Evolutionary conservation across 2,797 vertebrate genomes (phyloP).

Genomic region (Petrocephalus schoutedeni): DNA sequence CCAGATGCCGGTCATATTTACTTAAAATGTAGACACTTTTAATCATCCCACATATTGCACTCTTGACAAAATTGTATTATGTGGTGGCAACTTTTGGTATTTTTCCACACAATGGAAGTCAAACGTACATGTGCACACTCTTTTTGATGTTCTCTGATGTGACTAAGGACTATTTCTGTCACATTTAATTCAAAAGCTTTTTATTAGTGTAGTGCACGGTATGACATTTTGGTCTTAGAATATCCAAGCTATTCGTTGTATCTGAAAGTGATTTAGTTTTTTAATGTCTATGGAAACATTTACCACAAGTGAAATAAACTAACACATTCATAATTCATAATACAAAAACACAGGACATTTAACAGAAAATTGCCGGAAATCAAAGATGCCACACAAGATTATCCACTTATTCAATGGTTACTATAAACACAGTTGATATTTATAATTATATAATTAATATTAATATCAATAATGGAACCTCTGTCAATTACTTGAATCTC

Average conservation of each 20-base stretch:
- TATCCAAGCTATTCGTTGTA: conserved; percentile 3
- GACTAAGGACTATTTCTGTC: not conserved
- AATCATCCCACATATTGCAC: conserved; percentile 22
- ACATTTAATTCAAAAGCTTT: conserved; percentile 20
- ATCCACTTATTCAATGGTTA: not conserved
- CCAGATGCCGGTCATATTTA: not conserved
- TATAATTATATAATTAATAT: not conserved
- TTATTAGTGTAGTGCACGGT: conserved; percentile 24
- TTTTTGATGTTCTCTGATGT: not conserved
- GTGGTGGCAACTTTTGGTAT: not conserved
- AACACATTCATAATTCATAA: not conserved
- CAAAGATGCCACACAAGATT: not conserved
- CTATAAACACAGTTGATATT: not conserved
- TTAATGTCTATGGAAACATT: not conserved
- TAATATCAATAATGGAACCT: not conserved
- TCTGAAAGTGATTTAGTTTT: conserved; percentile 1
- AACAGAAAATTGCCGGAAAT: not conserved
- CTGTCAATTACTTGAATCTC: not conserved
- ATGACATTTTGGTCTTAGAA: not conserved
- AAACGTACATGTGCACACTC: not conserved
- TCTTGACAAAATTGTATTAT: conserved; percentile 8
- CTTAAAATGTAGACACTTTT: not conserved
- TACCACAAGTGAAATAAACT: not conserved
- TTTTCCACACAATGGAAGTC: conserved; percentile 5
- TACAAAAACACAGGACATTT: not conserved